Evolutionary conservation across 2,113 vertebrate species (phyloP), one percentile per base, ranked within the genome.

Genomic region (Odocoileus hemionus): DNA sequence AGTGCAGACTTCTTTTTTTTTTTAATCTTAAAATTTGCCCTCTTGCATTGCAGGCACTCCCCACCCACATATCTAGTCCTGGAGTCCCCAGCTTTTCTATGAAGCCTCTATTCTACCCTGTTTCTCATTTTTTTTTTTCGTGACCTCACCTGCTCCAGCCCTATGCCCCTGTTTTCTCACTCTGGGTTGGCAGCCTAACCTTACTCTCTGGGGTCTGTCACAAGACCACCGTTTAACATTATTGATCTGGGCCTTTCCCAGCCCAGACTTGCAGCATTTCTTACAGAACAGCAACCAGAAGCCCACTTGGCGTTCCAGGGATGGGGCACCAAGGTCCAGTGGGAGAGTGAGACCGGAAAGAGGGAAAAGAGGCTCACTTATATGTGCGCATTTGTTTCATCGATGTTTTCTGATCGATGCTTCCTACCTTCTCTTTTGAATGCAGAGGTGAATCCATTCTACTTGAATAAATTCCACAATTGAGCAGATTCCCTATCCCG

Each of bases 331-430:
- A 0, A 61, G 30, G 26, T 28, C 67, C 5, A 16, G 16, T 0
- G 30, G 33, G 16, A 95, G 15, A 26, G 52, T 1, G 45, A 84
- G 85, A n/a, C 11, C 6, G 6, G 58, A 47, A 33, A 80, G 85
- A 86, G 76, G 55, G 7, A 7, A 84, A 19, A 26, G 16, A n/a
- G 9, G 10, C 1, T 52, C 2, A 5, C 2, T 14, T 8, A 11
- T 2, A 12, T 21, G 14, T 0, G 23, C 0, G 1, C 0, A 0
- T n/a, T 55, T 39, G 64, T 28, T 23, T 11, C 64, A 13, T 47
- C 28, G 5, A 23, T 16, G 0, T n/a, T n/a, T 36, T n/a, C 67
- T 12, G 85, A 6, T 3, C 47, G 17, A 0, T 6, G 55, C 11
- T 14, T 16, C 76, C 89, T 78, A 19, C 45, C 23, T 55, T 74